A percentile compares a stretch with the other conserved stretches of the same genome.
These are phyloP conservation scores for Motacilla tschutschensis DNA, from an alignment of 2,113 vertebrate species.

Conservation along the genomic window DNA sequence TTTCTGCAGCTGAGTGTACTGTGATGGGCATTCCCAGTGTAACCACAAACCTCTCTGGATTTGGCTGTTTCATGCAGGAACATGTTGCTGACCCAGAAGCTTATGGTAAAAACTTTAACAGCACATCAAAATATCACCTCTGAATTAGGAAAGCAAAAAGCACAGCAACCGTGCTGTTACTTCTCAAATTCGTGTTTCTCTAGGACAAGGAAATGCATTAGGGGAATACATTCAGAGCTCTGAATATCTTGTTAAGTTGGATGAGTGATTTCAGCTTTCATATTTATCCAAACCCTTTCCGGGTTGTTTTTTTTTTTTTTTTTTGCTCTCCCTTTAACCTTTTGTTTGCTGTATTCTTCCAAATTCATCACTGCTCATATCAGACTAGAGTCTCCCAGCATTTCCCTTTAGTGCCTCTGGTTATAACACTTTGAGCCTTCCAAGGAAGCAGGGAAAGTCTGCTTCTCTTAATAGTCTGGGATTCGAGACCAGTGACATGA, in stretches of 20 bases:
- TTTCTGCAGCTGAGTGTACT: conserved; percentile 89
- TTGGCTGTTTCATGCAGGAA: conserved; percentile 96
- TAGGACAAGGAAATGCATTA: neutral
- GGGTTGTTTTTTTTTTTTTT: neutral
- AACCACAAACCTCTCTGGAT: conserved; percentile 96
- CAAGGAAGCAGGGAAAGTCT: neutral
- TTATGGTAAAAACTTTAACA: conserved; percentile 78
- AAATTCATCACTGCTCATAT: neutral
- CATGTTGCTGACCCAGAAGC: conserved; percentile 92
- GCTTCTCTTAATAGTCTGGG: neutral
- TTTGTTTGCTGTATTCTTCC: neutral
- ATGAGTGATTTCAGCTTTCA: neutral
- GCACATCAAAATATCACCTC: neutral
- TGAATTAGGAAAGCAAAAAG: neutral
- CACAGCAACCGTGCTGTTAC: neutral
- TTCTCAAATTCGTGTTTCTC: neutral
- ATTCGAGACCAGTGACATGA: neutral
- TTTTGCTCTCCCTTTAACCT: neutral
- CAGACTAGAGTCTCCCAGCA: neutral
- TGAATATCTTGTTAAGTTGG: neutral
- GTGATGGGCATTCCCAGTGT: conserved; percentile 98
- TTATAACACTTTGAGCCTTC: neutral
- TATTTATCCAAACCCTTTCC: neutral
- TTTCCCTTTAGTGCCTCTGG: neutral
- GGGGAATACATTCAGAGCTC: neutral